A percentile compares a stretch with the other conserved stretches of the same genome.
Evolutionary conservation across 2,888 invertebrate genomes (phyloP).

Genomic region (Apoda limacodes): DNA sequence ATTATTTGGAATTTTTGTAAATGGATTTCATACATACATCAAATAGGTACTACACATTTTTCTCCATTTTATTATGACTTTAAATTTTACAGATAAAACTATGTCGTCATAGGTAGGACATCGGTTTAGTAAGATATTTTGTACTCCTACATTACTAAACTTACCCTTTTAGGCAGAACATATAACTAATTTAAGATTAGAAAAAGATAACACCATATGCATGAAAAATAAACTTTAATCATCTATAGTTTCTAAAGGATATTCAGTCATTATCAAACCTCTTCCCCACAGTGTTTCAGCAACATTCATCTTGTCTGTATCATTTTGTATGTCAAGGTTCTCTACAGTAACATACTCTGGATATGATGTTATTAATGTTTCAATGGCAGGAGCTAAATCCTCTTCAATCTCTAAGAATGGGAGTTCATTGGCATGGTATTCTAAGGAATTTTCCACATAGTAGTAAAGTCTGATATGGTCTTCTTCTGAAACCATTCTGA

Average conservation of each 20-base stretch:
- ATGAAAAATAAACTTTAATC: too few species aligned
- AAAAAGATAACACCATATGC: too few species aligned
- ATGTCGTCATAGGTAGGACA: too few species aligned
- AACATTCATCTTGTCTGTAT: constrained; percentile 73
- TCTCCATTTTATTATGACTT: too few species aligned
- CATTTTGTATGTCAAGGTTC: constrained; percentile 74
- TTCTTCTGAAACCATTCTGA: constrained; percentile 73
- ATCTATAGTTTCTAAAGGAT: constrained; percentile 63
- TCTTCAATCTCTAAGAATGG: constrained; percentile 76
- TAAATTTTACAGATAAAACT: too few species aligned
- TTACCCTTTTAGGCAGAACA: too few species aligned
- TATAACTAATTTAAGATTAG: too few species aligned
- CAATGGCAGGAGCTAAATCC: constrained; percentile 76
- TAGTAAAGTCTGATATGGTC: constrained; percentile 78
- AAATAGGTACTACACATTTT: too few species aligned
- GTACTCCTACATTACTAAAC: too few species aligned
- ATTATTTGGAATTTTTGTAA: too few species aligned
- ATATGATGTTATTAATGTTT: constrained; percentile 77
- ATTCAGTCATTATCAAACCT: constrained; percentile 81
- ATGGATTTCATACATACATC: too few species aligned
- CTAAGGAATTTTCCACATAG: constrained; percentile 85
- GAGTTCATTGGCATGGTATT: constrained; percentile 86
- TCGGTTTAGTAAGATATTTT: too few species aligned
- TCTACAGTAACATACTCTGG: constrained; percentile 82
- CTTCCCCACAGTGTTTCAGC: constrained; percentile 85